phyloP scores from a whole-genome alignment of 2,888 invertebrate genomes.

The Synanthedon myopaeformis region DNA sequence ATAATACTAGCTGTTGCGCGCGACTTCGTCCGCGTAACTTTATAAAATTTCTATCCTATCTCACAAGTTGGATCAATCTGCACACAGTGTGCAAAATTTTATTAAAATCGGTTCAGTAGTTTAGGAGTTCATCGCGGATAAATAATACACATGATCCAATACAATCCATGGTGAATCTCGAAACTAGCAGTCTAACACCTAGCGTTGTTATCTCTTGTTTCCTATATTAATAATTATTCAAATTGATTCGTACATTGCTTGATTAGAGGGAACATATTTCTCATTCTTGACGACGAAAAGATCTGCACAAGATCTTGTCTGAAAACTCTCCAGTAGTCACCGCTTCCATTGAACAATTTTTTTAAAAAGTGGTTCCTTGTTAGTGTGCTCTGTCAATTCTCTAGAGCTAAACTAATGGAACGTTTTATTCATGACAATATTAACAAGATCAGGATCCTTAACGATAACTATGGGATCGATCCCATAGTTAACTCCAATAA shows the following conservation, averaged over 20 bases:
- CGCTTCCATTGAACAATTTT: slow-evolving; percentile 7
- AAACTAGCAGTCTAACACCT: slow-evolving; percentile 7
- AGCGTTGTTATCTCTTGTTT: background rate
- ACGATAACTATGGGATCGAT: slow-evolving; percentile 14
- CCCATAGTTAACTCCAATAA: slow-evolving; percentile 14
- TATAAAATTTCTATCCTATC: no score
- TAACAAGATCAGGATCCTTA: slow-evolving; percentile 13
- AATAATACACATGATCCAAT: slow-evolving; percentile 7
- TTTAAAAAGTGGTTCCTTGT: slow-evolving; percentile 7
- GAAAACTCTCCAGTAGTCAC: slow-evolving; percentile 13
- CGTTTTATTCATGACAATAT: slow-evolving; percentile 12
- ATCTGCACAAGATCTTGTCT: slow-evolving; percentile 15
- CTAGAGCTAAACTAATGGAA: slow-evolving; percentile 15
- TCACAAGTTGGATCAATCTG: no score
- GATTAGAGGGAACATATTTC: slow-evolving; percentile 17
- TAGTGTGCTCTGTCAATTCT: slow-evolving; percentile 8
- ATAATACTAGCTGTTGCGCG: no score
- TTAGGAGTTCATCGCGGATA: no score
- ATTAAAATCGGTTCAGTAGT: no score
- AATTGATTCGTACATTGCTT: slow-evolving; percentile 10
- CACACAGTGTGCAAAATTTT: no score
- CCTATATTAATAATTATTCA: slow-evolving; percentile 6
- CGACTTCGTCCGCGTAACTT: no score
- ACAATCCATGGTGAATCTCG: slow-evolving; percentile 7
- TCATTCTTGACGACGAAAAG: slow-evolving; percentile 12